Evolutionary conservation across 2,888 invertebrate genomes (phyloP).

Genomic region (Cosmia trapezina): DNA sequence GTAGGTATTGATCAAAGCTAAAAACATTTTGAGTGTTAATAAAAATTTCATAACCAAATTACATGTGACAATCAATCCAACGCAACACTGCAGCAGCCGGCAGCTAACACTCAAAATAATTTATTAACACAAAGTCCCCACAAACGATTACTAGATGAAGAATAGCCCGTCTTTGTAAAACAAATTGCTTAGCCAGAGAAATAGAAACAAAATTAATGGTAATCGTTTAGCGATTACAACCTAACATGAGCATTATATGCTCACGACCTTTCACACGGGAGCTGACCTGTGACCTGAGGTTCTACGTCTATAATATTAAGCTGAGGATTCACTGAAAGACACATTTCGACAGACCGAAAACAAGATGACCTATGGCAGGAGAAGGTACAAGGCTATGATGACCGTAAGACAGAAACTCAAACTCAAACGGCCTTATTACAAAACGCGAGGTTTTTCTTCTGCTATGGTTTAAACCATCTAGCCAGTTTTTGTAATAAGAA

Average conservation of each 20-base stretch:
- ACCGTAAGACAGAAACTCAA: no score
- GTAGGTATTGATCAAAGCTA: no score
- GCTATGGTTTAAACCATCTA: no score
- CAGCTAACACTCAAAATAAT: constrained; percentile 32
- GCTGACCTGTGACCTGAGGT: constrained; percentile 59
- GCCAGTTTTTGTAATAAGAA: no score
- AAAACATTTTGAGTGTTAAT: no score
- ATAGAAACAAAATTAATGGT: constrained; percentile 61
- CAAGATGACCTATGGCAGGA: background rate
- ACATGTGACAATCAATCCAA: constrained; percentile 14
- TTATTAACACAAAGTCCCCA: constrained; percentile 26
- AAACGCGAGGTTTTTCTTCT: no score
- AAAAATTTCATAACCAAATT: no score
- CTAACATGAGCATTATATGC: constrained; percentile 43
- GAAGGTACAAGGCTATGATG: no score
- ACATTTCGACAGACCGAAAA: background rate
- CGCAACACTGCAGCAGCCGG: background rate
- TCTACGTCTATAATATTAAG: constrained; percentile 13
- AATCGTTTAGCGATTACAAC: constrained; percentile 57
- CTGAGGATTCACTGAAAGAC: background rate
- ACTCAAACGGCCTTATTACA: no score
- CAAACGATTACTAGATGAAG: constrained; percentile 50
- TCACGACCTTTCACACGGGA: constrained; percentile 64
- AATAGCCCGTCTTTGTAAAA: constrained; percentile 49
- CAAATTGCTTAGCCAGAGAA: constrained; percentile 49